phyloP scores from a whole-genome alignment of 1,140 invertebrate species.

The Tetragonula clypearis region DNA sequence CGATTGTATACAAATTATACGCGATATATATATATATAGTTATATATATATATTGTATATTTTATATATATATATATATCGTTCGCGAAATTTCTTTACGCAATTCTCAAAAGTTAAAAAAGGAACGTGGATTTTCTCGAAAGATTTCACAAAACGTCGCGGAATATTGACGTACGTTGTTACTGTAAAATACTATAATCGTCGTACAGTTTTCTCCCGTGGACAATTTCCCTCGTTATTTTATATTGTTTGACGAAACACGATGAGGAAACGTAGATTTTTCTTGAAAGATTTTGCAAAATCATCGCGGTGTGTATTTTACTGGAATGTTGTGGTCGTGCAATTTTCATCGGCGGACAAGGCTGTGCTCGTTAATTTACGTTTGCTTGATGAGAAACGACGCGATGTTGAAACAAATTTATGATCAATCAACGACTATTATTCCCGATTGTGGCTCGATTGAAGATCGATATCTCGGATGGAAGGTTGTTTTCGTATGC shows the following conservation, averaged over 20 bases:
- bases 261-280: too few relatives aligned
- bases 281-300: too few relatives aligned
- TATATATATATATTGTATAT: too few relatives aligned
- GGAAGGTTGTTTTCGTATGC: background rate
- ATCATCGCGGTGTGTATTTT: too few relatives aligned
- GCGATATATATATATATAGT: too few relatives aligned
- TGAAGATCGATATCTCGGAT: constrained; percentile 38
- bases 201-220: background rate
- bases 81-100: too few relatives aligned
- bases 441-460: constrained; percentile 8
- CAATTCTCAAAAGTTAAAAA: background rate
- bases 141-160: too few relatives aligned
- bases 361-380: background rate
- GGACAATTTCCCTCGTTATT: background rate
- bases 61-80: too few relatives aligned
- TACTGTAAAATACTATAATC: background rate
- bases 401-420: constrained; percentile 21
- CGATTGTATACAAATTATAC: background rate
- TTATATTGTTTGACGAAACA: background rate
- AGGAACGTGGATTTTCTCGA: background rate
- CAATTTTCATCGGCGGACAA: too few relatives aligned
- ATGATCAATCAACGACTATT: constrained; percentile 44
- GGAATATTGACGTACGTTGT: too few relatives aligned
- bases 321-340: too few relatives aligned
- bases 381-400: background rate